A percentile compares a stretch with the other conserved stretches of the same genome.
These are phyloP conservation scores for Phymastichus coffea DNA, from an alignment of 1,140 invertebrate genomes.

Conservation along the genomic window DNA sequence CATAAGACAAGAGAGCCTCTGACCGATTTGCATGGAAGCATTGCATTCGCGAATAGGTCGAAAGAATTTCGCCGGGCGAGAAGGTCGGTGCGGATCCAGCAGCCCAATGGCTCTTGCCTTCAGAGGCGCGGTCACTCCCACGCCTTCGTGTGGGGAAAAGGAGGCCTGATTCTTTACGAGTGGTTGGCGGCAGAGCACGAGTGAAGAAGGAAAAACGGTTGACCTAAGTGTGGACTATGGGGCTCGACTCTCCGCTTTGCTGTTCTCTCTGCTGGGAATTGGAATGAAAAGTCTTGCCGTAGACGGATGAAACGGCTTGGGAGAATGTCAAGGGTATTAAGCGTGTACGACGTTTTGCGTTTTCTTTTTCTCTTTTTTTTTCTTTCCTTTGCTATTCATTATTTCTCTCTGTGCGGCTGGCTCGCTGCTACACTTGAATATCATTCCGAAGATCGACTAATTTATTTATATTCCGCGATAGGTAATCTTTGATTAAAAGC, in stretches of 20 bases:
- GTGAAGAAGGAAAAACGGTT: background rate
- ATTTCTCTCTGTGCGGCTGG: too few relatives aligned
- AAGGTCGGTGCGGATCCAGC: too few relatives aligned
- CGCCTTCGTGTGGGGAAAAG: background rate
- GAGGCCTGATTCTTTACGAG: conserved; percentile 13
- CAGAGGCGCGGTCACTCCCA: conserved; percentile 22
- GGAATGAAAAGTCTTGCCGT: conserved; percentile 20
- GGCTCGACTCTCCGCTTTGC: background rate
- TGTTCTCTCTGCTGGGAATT: conserved; percentile 4
- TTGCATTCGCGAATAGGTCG: too few relatives aligned
- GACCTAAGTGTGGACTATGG: conserved; percentile 7
- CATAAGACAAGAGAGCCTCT: background rate
- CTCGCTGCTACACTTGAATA: too few relatives aligned
- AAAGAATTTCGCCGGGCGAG: too few relatives aligned
- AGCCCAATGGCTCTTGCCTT: conserved; percentile 8
- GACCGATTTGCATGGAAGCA: too few relatives aligned
- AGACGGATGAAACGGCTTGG: conserved; percentile 17
- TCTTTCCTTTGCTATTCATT: background rate
- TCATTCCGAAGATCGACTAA: too few relatives aligned
- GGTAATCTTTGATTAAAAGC: too few relatives aligned
- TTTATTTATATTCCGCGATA: too few relatives aligned
- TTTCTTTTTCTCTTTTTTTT: conserved; percentile 7
- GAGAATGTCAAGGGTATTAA: background rate
- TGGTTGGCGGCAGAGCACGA: conserved; percentile 3
- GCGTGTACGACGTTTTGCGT: too few relatives aligned